Base-by-base conservation (phyloP, 2,797 vertebrate genomes). In the Chaenodraco wilsoni region DNA sequence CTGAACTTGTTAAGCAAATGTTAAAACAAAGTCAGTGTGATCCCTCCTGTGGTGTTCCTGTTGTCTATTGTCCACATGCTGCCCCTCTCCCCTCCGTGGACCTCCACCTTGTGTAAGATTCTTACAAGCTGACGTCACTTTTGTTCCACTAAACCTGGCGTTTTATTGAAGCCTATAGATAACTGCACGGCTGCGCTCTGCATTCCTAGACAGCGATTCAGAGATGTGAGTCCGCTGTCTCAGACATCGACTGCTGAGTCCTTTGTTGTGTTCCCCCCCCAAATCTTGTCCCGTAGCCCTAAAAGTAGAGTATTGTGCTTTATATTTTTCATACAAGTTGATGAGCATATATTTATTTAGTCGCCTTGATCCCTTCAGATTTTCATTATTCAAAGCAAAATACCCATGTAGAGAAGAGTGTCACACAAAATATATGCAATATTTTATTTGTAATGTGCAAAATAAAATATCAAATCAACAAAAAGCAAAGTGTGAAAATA, bases 201-300 rank as follows among this genome's bases (percentile, higher is more conserved):
- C 93, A 95, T 95, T 95, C 94, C 92, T 89, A 94, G 93, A 94
- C 91, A 0, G 72, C 88, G 82, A 95, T 89, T 95, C 94, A 95
- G 90, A 88, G 82, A 72, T 44, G 66, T 69, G 74, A 85, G 73
- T 79, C 75, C 33, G 11, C 67, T 27, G 74, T 80, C 73, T 76
- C 77, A 89, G 84, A 89, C 88, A 31, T 44, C 31, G 37, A 9
- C 74, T 68, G 45, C 49, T 57, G 41, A 81, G 61, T 59, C 4
- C 79, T 74, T 78, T 48, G 23, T 37, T 21, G 17, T 27, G 41
- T 43, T 56, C 45, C 17, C 4, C 33, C 33, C 7, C 33, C 33
- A 7, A 37, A 37, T 37, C 33, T 9, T 9, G 8, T 9, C 6
- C 33, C 8, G 33, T 37, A 27, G 41, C 33, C 33, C 1, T 37